These are phyloP conservation scores for Elmis aenea DNA, from an alignment of 2,888 invertebrate genomes.

Conservation along the genomic window DNA sequence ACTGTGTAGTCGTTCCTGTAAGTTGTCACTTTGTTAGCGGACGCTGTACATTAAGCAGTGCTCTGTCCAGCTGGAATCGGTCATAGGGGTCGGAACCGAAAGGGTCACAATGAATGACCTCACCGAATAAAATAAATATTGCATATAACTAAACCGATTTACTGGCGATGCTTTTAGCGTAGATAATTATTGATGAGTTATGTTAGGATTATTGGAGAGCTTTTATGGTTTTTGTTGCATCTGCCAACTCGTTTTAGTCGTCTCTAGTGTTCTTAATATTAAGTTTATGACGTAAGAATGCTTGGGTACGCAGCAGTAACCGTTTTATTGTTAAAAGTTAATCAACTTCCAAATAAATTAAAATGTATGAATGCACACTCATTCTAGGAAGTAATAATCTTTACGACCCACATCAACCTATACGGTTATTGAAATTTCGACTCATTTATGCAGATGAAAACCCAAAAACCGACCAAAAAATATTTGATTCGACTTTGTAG, in stretches of 20 bases:
- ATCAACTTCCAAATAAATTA: conserved; percentile 21
- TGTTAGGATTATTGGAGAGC: conserved; percentile 26
- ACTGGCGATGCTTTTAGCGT: conserved; percentile 39
- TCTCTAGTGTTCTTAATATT: too few species aligned
- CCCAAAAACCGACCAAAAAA: conserved; percentile 27
- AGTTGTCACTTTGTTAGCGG: conserved; percentile 3
- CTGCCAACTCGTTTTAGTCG: too few species aligned
- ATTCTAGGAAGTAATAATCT: conserved; percentile 36
- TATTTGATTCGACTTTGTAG: conserved; percentile 28
- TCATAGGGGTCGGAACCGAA: conserved; percentile 21
- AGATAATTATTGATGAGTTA: conserved; percentile 41
- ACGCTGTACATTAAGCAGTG: conserved; percentile 4
- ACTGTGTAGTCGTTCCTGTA: conserved; percentile 18
- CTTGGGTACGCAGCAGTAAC: too few species aligned
- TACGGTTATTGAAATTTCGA: conserved; percentile 37
- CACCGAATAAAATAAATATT: conserved; percentile 38
- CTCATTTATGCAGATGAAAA: conserved; percentile 38
- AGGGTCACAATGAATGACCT: conserved; percentile 32
- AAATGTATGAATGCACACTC: conserved; percentile 38
- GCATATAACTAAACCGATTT: conserved; percentile 43
- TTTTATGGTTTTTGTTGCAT: too few species aligned
- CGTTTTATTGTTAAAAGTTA: too few species aligned
- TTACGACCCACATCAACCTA: conserved; percentile 31
- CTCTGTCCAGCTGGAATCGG: conserved; percentile 13
- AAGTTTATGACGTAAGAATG: too few species aligned